phyloP scores from a whole-genome alignment of 2,113 vertebrate species.

The Pandion haliaetus region DNA sequence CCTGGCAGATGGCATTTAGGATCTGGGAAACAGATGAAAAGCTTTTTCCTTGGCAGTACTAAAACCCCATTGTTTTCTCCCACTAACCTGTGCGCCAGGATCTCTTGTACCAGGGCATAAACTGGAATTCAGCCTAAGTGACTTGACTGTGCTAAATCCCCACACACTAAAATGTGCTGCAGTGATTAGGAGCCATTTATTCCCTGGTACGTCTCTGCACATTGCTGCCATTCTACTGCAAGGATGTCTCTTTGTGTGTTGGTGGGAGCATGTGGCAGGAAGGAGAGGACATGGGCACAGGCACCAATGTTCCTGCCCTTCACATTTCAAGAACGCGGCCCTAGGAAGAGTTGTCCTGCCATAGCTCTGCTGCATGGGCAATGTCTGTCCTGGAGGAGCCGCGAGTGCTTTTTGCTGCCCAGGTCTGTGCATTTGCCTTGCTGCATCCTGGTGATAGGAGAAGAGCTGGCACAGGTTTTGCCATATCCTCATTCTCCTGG shows the following conservation, averaged over 20 bases:
- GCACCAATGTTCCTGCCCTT: not conserved
- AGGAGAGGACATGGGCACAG: not conserved
- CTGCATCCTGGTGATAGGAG: not conserved
- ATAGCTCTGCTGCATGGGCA: rapidly evolving
- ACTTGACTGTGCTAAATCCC: not conserved
- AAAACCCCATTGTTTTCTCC: not conserved
- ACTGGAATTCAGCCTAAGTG: not conserved
- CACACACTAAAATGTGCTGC: not conserved
- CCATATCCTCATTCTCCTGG: not conserved
- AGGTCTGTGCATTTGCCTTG: not conserved
- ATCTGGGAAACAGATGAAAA: not conserved
- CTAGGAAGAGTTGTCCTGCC: not conserved
- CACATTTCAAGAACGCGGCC: not conserved
- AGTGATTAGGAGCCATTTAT: not conserved
- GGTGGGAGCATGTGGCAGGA: not conserved
- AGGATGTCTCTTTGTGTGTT: not conserved
- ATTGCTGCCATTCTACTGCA: not conserved
- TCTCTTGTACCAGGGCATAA: not conserved
- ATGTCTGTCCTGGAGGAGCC: not conserved
- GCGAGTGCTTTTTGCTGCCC: not conserved
- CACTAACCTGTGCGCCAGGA: not conserved
- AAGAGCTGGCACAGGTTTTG: not conserved
- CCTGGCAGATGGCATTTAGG: not conserved
- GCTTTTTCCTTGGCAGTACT: not conserved
- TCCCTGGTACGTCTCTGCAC: not conserved